Conservation (phyloP, 2,113 vertebrate genomes). For the Pseudonaja textilis region DNA sequence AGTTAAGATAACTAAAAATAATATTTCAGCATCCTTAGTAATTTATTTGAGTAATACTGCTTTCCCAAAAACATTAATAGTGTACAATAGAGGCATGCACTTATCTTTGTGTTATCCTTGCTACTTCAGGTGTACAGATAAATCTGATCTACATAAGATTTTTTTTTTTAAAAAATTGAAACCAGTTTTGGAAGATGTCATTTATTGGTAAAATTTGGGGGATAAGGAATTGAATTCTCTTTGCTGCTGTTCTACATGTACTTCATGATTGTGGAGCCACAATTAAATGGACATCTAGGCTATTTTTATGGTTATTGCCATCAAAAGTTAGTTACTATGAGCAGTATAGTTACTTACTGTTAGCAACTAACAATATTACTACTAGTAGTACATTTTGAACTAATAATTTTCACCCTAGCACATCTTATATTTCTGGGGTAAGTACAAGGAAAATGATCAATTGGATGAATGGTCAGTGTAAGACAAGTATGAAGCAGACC, state of each 20-base stretch:
- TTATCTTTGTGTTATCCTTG: not conserved
- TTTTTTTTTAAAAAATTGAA: conserved; percentile 2
- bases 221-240: not conserved
- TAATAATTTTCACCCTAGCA: not conserved
- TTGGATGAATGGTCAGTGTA: not conserved
- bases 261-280: not conserved
- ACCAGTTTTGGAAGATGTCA: not conserved
- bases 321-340: not conserved
- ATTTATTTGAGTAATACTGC: not conserved
- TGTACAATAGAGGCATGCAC: not conserved
- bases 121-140: not conserved
- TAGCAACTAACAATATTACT: not conserved
- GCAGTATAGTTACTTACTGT: not conserved
- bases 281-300: not conserved
- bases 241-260: not conserved
- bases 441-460: not conserved
- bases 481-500: not conserved
- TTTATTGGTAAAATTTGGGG: not conserved
- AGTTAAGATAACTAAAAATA: not conserved
- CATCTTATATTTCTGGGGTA: not conserved
- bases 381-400: not conserved
- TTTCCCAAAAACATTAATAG: not conserved
- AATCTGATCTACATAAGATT: not conserved
- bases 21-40: conserved; percentile 12
- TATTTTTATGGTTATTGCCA: not conserved